These are phyloP conservation scores for Cryptus viduatorius DNA, from an alignment of 2,888 invertebrate species.

Conservation along the genomic window DNA sequence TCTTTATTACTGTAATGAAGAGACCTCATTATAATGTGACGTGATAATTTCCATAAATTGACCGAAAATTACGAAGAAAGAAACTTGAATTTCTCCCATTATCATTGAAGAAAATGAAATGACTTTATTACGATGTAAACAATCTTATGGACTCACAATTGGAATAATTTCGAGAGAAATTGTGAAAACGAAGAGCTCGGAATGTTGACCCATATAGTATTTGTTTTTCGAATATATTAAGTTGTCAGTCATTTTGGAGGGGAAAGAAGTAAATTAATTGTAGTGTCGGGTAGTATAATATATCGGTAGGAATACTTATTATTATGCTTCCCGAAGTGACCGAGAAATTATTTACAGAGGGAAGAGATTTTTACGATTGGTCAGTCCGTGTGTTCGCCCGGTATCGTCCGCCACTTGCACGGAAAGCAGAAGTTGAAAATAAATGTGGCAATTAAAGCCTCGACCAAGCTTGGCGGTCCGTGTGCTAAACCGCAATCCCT, in stretches of 20 bases:
- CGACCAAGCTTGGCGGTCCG: conserved; percentile 22
- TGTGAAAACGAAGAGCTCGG: neutral
- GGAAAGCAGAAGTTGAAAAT: conserved; percentile 58
- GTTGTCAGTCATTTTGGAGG: conserved; percentile 16
- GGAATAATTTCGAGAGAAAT: neutral
- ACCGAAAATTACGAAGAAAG: neutral
- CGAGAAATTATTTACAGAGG: conserved; percentile 55
- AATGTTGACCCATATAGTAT: conserved; percentile 3
- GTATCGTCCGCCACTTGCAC: conserved; percentile 13
- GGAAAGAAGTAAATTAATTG: neutral
- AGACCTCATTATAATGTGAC: neutral
- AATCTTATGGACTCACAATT: neutral
- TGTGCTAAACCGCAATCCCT: conserved; percentile 41
- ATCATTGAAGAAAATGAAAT: neutral
- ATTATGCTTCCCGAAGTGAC: conserved; percentile 8
- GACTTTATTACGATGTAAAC: neutral
- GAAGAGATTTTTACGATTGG: conserved; percentile 63
- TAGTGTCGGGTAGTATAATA: neutral
- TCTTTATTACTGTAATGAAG: neutral
- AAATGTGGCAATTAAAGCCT: conserved; percentile 70
- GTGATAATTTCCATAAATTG: neutral
- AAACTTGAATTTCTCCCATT: neutral
- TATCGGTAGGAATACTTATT: neutral
- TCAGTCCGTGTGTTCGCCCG: conserved; percentile 26
- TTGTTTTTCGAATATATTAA: conserved; percentile 19